These are phyloP conservation scores for Saccostrea glomerata DNA, from an alignment of 1,140 invertebrate genomes.

Conservation along the genomic window DNA sequence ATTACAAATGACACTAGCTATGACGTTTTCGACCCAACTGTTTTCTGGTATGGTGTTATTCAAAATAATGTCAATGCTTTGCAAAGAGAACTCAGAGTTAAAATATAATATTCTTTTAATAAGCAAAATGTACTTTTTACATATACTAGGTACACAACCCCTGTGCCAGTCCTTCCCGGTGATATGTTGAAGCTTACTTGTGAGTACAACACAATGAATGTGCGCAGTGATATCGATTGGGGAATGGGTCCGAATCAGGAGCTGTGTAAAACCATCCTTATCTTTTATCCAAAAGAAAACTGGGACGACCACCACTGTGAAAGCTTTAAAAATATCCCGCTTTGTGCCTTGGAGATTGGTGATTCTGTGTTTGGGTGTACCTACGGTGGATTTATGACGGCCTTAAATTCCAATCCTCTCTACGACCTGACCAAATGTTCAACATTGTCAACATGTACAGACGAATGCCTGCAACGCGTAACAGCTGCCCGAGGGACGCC, in stretches of 20 bases:
- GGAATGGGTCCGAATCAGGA: constrained; percentile 35
- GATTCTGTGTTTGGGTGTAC: constrained; percentile 42
- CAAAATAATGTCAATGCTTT: too few species aligned
- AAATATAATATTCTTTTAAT: too few species aligned
- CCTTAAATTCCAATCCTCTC: not conserved
- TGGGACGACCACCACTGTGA: constrained; percentile 50
- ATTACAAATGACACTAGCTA: constrained; percentile 48
- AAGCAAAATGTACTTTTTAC: not conserved
- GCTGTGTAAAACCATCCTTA: constrained; percentile 46
- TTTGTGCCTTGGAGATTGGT: constrained; percentile 47
- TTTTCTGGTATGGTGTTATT: constrained; percentile 40
- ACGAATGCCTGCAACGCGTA: constrained; percentile 21
- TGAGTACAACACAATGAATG: constrained; percentile 45
- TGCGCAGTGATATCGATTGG: constrained; percentile 23
- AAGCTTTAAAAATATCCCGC: constrained; percentile 46
- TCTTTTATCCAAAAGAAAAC: constrained; percentile 54
- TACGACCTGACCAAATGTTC: constrained; percentile 43
- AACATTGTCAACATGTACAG: constrained; percentile 19
- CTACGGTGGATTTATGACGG: constrained; percentile 34
- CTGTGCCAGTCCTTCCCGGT: constrained; percentile 48
- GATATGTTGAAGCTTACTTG: constrained; percentile 53
- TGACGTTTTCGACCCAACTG: constrained; percentile 41
- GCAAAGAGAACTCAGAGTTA: too few species aligned
- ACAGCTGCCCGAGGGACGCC: not conserved
- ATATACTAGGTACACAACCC: constrained; percentile 42